Evolutionary conservation across 2,113 vertebrate species (phyloP), one percentile per base, ranked within the genome.

Genomic region (Amblyornis subalaris): DNA sequence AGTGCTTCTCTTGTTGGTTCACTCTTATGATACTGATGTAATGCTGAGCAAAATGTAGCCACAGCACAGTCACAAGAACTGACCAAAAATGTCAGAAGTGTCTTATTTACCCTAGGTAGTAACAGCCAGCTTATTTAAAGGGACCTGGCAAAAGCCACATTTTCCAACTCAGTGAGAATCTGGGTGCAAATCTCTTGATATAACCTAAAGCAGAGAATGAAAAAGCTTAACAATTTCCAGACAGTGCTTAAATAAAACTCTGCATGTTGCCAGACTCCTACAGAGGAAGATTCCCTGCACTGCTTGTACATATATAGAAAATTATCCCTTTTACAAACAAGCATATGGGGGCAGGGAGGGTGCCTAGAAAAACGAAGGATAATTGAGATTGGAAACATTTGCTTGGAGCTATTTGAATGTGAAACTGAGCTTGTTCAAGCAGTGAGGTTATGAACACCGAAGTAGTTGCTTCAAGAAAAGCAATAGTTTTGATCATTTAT

Each of bases 271-370:
- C 48, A 62, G 42, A 33, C 81, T 88, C 48, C 77, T 83, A 26
- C 54, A 71, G 65, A 85, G 65, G 58, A 91, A 75, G 89, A 71
- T 65, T 90, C 74, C 75, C 77, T 47, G 24, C 0, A 1, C 55
- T 38, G 42, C 57, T 90, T 86, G 57, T 61, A 64, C 53, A 22
- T 58, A 64, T 33, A 81, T 11, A 74, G 92, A 89, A 81, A 88
- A 74, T 78, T 74, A 66, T 53, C 91, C 80, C 40, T 95, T 96
- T 70, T 94, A 62, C 78, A 96, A 71, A 84, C 62, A 95, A 72
- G 78, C n/a, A 58, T 51, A 64, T n/a, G 44, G 60, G 60, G 86
- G 44, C 45, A 85, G 38, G 66, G 42, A 77, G 57, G n/a, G 54
- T 64, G 61, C 29, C 60, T 17, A 75, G 87, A 48, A 84, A 62